Evolutionary conservation across 2,888 invertebrate species (phyloP), one percentile per base, ranked within the genome.

Genomic region (Zonitis immaculata): DNA sequence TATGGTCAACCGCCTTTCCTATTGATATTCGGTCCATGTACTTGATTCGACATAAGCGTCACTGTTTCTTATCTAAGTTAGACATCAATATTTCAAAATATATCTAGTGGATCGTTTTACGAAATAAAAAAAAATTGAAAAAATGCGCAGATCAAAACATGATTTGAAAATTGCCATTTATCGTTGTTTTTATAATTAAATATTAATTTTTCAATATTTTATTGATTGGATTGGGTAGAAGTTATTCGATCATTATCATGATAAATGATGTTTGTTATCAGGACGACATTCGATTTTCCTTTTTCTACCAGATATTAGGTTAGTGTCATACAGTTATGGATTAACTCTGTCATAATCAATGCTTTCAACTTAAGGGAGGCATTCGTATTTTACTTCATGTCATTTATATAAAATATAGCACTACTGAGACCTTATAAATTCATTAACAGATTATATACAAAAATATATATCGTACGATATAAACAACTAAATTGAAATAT

Each of bases 311-410:
- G 63, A 68, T 72, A 72, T 72, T 72, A 70, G 67, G 70, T 73
- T 71, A 71, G 68, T 68, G 68, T 69, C 68, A 68, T 68, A 68
- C 61, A 62, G 66, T 70, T 70, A 71, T 69, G 68, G 67, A 71
- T 71, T 69, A 68, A 67, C 47, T 52, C 52, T 49, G 54, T 53
- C 54, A 58, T 58, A 61, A 62, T 60, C 60, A 59, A 59, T 59
- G 59, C 53, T 56, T 52, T 52, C 26, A 30, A 42, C 47, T 45
- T 44, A 30, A 51, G 55, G 51, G 55, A 20, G 26, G 45, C 51
- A 55, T 44, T 48, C 51, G 49, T 28, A 45, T n/a, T 45, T 48
- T 48, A 47, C 48, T 39, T 26, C 22, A 14, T 55, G 55, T 55
- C 55, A 55, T 55, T 55, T 55, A 51, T 51, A 55, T 55, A 51